phyloP scores from a whole-genome alignment of 2,888 invertebrate species.

The Gandaritis pyraliata region DNA sequence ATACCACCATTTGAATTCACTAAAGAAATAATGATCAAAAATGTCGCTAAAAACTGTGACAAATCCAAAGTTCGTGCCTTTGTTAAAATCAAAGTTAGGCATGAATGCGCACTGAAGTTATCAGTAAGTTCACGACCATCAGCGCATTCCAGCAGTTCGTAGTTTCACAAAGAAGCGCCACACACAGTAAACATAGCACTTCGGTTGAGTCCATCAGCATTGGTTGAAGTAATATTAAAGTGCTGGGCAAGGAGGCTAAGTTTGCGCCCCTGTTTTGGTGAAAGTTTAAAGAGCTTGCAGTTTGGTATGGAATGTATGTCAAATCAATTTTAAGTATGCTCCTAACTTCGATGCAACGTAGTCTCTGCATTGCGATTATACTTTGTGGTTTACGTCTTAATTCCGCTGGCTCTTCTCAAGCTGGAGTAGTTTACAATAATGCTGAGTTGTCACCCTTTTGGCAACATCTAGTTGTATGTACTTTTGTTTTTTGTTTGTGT shows the following conservation, averaged over 20 bases:
- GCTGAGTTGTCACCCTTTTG: too few species aligned
- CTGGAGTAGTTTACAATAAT: too few species aligned
- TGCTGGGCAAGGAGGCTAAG: conserved; percentile 39
- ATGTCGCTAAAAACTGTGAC: too few species aligned
- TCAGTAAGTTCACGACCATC: background rate
- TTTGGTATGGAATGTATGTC: conserved; percentile 37
- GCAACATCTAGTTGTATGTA: too few species aligned
- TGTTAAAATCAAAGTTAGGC: too few species aligned
- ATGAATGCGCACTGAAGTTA: too few species aligned
- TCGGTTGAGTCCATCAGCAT: background rate
- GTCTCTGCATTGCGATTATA: conserved; percentile 8
- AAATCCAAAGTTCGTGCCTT: too few species aligned
- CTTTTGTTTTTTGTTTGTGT: too few species aligned
- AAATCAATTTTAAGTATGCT: conserved; percentile 26
- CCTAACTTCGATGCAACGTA: conserved; percentile 3
- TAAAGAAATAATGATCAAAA: too few species aligned
- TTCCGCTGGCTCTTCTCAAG: too few species aligned
- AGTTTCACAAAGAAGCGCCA: background rate
- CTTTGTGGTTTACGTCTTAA: background rate
- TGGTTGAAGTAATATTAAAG: conserved; percentile 10
- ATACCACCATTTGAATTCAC: too few species aligned
- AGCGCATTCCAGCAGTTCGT: background rate
- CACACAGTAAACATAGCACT: conserved; percentile 6
- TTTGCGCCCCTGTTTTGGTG: conserved; percentile 43
- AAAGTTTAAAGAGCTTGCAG: conserved; percentile 44